Conservation (phyloP, 1,140 invertebrate species). For the Psix sp. region DNA sequence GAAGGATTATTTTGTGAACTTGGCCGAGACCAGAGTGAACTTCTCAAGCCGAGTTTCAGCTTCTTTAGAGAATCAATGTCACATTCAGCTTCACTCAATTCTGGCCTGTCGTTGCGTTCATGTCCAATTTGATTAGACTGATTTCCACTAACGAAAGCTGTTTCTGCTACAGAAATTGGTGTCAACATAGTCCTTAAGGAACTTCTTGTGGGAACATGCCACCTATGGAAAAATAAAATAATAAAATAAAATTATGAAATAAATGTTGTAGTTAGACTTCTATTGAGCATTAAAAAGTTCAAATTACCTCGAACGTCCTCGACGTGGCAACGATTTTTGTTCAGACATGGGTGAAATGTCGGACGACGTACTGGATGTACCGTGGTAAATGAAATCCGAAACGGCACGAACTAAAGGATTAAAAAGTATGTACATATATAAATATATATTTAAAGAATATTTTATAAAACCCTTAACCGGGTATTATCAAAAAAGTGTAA, state of each 20-base stretch:
- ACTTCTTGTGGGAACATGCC: constrained; percentile 80
- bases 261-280: too few species aligned
- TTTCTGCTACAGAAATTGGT: constrained; percentile 80
- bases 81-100: constrained; percentile 84
- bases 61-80: constrained; percentile 87
- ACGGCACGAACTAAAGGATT: constrained; percentile 74
- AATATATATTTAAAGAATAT: constrained; percentile 7
- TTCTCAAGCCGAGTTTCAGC: constrained; percentile 83
- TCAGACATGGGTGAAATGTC: constrained; percentile 87
- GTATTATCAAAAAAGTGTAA: too few species aligned
- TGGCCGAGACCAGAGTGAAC: constrained; percentile 85
- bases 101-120: constrained; percentile 76
- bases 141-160: constrained; percentile 77
- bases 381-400: constrained; percentile 85
- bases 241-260: too few species aligned
- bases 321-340: constrained; percentile 84
- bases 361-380: constrained; percentile 86
- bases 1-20: constrained; percentile 78
- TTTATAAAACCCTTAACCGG: too few species aligned
- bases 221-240: constrained; percentile 71
- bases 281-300: background rate
- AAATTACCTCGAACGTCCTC: constrained; percentile 82
- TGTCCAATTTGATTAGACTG: constrained; percentile 61
- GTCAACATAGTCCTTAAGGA: constrained; percentile 80
- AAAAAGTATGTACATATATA: too few species aligned